These are phyloP conservation scores for Dromas ardeola DNA, from an alignment of 2,113 vertebrate genomes.

Conservation along the genomic window DNA sequence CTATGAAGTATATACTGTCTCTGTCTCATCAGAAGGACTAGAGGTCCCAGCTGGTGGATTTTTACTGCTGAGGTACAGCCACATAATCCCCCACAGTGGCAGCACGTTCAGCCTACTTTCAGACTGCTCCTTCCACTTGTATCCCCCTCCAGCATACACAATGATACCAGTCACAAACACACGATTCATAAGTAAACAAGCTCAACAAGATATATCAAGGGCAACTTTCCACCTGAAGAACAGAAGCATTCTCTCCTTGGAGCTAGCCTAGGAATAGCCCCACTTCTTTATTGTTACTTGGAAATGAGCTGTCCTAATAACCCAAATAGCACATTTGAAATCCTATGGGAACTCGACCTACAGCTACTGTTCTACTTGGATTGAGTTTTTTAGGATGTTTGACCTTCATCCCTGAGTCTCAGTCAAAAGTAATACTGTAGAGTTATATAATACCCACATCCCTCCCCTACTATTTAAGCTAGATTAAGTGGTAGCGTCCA, in stretches of 20 bases:
- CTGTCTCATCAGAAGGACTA: not conserved
- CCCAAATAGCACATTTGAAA: not conserved
- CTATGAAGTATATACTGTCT: not conserved
- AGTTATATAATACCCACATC: not conserved
- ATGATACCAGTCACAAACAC: not conserved
- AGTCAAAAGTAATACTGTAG: not conserved
- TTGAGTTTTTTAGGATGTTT: not conserved
- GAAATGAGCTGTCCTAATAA: slow-evolving; percentile 26
- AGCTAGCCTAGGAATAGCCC: not conserved
- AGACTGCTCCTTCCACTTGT: not conserved
- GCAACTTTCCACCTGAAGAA: not conserved
- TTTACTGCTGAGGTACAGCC: not conserved
- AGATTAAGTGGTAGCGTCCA: not conserved
- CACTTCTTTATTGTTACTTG: not conserved
- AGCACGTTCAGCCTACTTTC: not conserved
- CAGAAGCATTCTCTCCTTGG: not conserved
- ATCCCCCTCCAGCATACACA: not conserved
- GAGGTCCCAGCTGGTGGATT: not conserved
- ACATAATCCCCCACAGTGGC: not conserved
- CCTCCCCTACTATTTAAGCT: not conserved
- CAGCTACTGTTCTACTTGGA: not conserved
- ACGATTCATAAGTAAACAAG: not conserved
- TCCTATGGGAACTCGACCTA: slow-evolving; percentile 12
- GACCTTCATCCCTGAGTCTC: not conserved
- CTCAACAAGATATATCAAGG: not conserved